Base-by-base conservation (phyloP, 2,888 invertebrate genomes). In the Cephus nigrinus region DNA sequence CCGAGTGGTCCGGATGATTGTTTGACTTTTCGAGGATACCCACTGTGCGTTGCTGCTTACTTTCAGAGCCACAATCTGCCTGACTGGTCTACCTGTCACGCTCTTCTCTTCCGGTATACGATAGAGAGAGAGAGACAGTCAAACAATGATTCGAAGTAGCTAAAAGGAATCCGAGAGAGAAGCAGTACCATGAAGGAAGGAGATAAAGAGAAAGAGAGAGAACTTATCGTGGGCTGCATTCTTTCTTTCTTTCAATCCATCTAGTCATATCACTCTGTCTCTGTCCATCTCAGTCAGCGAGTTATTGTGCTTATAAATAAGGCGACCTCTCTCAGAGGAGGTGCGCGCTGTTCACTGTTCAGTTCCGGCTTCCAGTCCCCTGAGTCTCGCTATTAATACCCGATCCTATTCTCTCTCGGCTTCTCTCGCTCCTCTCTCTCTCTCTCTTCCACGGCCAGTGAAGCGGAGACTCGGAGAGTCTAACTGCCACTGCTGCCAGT, bases 331-430 rank as follows among this genome's bases (percentile, higher is more conserved):
- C 80, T 77, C 76, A 73, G 33, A 74, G 74, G 74, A 74, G 74
- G 74, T 33, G 36, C 35, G 80, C 55, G 23, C 55, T 55, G 55
- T 55, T 55, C 55, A 55, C 76, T 83, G 79, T 84, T 86, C 85
- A 86, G 89, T 90, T 89, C 90, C 90, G 90, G 89, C 89, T 90
- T 89, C 89, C 90, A 89, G 87, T 85, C 85, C 85, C 83, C 84
- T 83, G 83, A 86, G 85, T 84, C 84, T 87, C 81, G 84, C 88
- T 89, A 90, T 89, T 89, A 89, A 89, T 89, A 90, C 86, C 86
- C 85, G 84, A 86, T 86, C 85, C 84, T 80, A 82, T 82, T 80
- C 82, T 78, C 74, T 78, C 75, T 71, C 12, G 12, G 31, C 4
- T 33, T 31, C 71, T 71, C 71, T 12, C 32, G 4, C 71, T 71